Base-by-base conservation (phyloP, 1,140 invertebrate species). In the Achroia grisella region DNA sequence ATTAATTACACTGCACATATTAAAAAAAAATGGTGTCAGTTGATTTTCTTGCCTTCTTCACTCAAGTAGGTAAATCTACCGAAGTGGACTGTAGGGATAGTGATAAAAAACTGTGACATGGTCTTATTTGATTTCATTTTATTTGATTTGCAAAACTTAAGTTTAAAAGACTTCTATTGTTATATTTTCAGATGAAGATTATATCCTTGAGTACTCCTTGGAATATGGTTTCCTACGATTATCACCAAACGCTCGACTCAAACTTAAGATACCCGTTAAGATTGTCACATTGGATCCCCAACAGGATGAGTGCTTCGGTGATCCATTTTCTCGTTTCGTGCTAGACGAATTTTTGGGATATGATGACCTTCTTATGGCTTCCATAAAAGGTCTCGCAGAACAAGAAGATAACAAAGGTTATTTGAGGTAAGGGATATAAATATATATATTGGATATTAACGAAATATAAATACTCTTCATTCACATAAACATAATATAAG, bases 161-260 rank as follows among this genome's bases (percentile, higher is more conserved):
- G 17, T 23, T 23, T 6, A 3, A 3, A 23, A 23, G 17, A 3
- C n/a, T 11, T 30, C 27, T 11, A 23, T 34, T 40, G 41, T 39
- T 46, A 40, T 44, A 14, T 29, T 92, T 92, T 85, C 90, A 74
- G 94, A 97, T 61, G 96, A 98, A 62, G 94, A 97, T 68, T 99
- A 98, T 73, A 98, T 99, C 29, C 93, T 99, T 3, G 98, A 99
- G 80, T 99, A 99, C 89, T 96, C 97, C 1, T 86, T 99, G 48
- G 97, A 99, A 79, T 98, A 99, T 85, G 98, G 98, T 1, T 97
- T 98, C 73, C 86, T 99, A 29, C 89, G 98, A 2, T 84, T 99
- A 10, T 95, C 95, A 8, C 93, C 95, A 0, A 90, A 90, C 15
- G 94, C 95, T 0, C 87, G 97, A 23, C 90, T 94, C 49, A 90